These are phyloP conservation scores for human (Homo sapiens) DNA, from an alignment of 2,113 vertebrate genomes.

Conservation along the genomic window GRCh38 chr3:124239501-124240000, in stretches of 20 bases:
- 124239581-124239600: slow-evolving; percentile 39
- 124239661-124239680: slow-evolving; percentile 26
- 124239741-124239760: not conserved
- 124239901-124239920: not conserved
- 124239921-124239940: slow-evolving; percentile 12
- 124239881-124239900: not conserved
- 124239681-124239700: slow-evolving; percentile 27
- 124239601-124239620: slow-evolving; percentile 56
- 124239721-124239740: not conserved
- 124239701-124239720: slow-evolving; percentile 43
- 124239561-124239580: slow-evolving; percentile 54
- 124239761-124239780: not conserved
- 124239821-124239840: not conserved
- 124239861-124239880: slow-evolving; percentile 19
- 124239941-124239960: not conserved
- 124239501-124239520: not conserved
- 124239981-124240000: not conserved
- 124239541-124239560: slow-evolving; percentile 43
- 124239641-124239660: slow-evolving; percentile 43
- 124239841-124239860: not conserved
- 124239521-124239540: slow-evolving; percentile 45
- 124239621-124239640: slow-evolving; percentile 46
- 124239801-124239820: not conserved
- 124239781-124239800: not conserved
- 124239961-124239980: slow-evolving; percentile 3